Evolutionary conservation across 2,113 vertebrate species (phyloP), one percentile per base, ranked within the genome.

Genomic region (Bos javanicus): DNA sequence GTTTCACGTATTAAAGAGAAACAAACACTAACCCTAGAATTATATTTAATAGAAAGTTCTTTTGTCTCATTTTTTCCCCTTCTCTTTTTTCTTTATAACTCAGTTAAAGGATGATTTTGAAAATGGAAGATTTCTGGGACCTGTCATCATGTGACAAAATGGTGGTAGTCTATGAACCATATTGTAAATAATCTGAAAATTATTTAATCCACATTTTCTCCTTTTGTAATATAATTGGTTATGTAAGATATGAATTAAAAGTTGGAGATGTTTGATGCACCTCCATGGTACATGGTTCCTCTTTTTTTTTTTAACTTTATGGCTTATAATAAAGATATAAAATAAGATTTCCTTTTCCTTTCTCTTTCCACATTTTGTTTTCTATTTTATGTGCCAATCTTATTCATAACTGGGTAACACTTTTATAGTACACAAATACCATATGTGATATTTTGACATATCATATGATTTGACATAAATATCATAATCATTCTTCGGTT

Each of bases 301-400:
- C 5, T 11, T 62, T 36, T 62, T n/a, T 46, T 84, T 89, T 94
- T 54, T 50, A 54, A 94, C 60, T 83, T 92, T 97, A 57, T 83
- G 36, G 3, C 30, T 96, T 89, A 15, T 52, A 96, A 97, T 98
- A 95, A 95, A 97, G 86, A 81, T 85, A 87, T 80, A 54, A 90
- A 96, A 81, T 89, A 93, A 97, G 7, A 90, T 95, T 89, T 82
- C 7, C 33, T 85, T 92, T 93, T 94, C 25, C 57, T 88, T 91
- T 56, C 30, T 87, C 54, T 91, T 92, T 87, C 48, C 21, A 76
- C 71, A 76, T 16, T 85, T 89, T 78, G 9, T 57, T 76, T 74
- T 81, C 56, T 60, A 17, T 67, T 92, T 89, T 84, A 62, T 80
- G 7, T 50, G 76, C 30, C 57, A 39, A 13, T 62, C 28, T 93